phyloP scores from a whole-genome alignment of 2,797 vertebrate species.

The Neosilurus hyrtlii region DNA sequence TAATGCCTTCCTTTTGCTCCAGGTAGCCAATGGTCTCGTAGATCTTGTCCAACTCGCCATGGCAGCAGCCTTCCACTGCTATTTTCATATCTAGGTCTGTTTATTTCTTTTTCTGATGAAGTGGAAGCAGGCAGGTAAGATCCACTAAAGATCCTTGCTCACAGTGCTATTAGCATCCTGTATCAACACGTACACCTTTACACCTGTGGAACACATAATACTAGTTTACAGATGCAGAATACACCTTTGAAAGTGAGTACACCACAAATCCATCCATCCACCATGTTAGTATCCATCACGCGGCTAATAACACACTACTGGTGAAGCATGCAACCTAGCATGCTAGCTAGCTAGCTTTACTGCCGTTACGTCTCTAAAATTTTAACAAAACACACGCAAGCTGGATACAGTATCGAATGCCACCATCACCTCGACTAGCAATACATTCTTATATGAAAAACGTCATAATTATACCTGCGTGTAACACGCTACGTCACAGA shows the following conservation, averaged over 20 bases:
- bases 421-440: background rate
- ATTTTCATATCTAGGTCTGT: slow-evolving; percentile 81
- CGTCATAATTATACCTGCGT: background rate
- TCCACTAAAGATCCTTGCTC: background rate
- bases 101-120: background rate
- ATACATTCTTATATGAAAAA: background rate
- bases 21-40: slow-evolving; percentile 89
- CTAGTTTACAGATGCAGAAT: background rate
- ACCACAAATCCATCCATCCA: background rate
- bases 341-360: background rate
- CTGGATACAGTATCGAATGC: background rate
- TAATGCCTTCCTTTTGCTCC: slow-evolving; percentile 80
- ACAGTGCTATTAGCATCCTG: background rate
- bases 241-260: background rate
- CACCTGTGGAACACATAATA: background rate
- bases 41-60: slow-evolving; percentile 94
- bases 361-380: background rate
- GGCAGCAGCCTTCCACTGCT: slow-evolving; percentile 94
- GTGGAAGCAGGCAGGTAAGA: background rate
- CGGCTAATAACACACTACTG: too few species aligned
- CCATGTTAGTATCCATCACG: background rate
- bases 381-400: background rate
- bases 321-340: background rate
- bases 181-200: background rate
- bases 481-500: background rate